phyloP scores from a whole-genome alignment of 2,888 invertebrate species.

The Drosophila borborema region DNA sequence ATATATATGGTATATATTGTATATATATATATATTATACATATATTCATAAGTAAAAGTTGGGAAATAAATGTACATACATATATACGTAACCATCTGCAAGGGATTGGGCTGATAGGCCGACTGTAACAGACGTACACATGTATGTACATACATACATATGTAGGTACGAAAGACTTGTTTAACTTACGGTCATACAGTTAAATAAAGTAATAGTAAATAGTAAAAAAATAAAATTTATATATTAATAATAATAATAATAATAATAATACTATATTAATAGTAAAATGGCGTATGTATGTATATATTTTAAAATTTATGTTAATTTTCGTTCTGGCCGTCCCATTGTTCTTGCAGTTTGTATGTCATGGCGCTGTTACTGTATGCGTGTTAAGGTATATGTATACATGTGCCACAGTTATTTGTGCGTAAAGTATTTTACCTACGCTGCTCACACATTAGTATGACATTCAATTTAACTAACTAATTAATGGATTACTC shows the following conservation, averaged over 20 bases:
- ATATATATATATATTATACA: background rate
- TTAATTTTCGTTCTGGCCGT: background rate
- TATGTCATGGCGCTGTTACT: conserved; percentile 8
- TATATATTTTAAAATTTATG: background rate
- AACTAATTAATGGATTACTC: background rate
- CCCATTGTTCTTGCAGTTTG: background rate
- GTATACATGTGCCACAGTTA: conserved; percentile 1
- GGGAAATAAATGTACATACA: background rate
- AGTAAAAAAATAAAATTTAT: too few relatives aligned
- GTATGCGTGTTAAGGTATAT: conserved; percentile 36
- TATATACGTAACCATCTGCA: too few relatives aligned
- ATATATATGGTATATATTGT: background rate
- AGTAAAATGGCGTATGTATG: background rate
- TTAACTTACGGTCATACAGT: background rate
- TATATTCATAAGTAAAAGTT: background rate
- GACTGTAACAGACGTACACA: too few relatives aligned
- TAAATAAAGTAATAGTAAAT: background rate
- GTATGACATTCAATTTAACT: background rate
- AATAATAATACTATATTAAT: too few relatives aligned
- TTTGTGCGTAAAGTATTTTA: background rate
- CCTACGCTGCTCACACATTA: conserved; percentile 1
- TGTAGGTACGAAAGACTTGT: conserved; percentile 47
- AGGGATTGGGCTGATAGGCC: background rate
- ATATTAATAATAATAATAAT: too few relatives aligned
- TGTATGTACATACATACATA: background rate